phyloP scores from a whole-genome alignment of 2,888 invertebrate species.

The Rhamnusium bicolor region DNA sequence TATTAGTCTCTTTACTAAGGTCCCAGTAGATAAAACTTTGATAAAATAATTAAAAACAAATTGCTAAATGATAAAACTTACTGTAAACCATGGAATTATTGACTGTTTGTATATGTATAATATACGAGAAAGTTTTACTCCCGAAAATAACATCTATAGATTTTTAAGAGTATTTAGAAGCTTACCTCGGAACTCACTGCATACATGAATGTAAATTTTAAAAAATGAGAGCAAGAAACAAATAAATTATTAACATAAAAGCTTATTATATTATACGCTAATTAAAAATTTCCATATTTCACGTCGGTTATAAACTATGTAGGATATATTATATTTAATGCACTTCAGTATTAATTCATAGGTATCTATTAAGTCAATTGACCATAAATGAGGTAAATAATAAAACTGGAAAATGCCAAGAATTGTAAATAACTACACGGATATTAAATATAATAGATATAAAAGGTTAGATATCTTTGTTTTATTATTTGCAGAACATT shows the following conservation, averaged over 20 bases:
- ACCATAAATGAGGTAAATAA: slow-evolving; percentile 13
- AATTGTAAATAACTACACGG: slow-evolving; percentile 7
- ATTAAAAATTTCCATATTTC: slow-evolving; percentile 1
- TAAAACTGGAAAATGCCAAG: slow-evolving; percentile 17
- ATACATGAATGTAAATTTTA: too few relatives aligned
- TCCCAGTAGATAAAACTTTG: too few relatives aligned
- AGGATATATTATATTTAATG: background rate
- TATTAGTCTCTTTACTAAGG: too few relatives aligned
- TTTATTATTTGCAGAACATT: slow-evolving; percentile 54
- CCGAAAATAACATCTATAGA: too few relatives aligned
- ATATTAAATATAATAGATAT: slow-evolving; percentile 15
- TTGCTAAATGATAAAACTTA: too few relatives aligned
- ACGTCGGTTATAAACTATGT: background rate
- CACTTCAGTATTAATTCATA: background rate
- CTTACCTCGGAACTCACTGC: too few relatives aligned
- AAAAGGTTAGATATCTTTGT: slow-evolving; percentile 44
- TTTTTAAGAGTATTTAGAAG: too few relatives aligned
- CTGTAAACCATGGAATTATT: too few relatives aligned
- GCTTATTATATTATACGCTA: background rate
- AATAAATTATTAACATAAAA: background rate
- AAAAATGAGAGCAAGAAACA: too few relatives aligned
- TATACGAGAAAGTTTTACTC: too few relatives aligned
- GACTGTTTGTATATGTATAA: too few relatives aligned
- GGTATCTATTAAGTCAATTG: background rate
- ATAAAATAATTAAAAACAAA: too few relatives aligned